Percentiles rank a stretch among this genome's conserved stretches.
Evolutionary conservation across 2,113 vertebrate species (phyloP).

Genomic region (Pterocles gutturalis): DNA sequence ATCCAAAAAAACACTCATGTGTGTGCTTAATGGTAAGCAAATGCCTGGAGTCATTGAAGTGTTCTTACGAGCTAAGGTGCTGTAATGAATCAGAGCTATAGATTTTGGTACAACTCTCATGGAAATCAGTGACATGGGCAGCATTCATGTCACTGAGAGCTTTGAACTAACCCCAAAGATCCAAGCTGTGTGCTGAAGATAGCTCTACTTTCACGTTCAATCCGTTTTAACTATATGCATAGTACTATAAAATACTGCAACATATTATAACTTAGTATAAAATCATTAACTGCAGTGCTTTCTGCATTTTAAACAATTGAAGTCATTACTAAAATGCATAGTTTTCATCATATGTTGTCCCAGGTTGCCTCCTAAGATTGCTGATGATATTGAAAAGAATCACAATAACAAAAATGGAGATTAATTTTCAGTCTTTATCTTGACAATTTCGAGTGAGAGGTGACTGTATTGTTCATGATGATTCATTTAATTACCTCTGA

Average conservation of each 20-base stretch:
- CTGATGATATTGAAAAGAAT: not conserved
- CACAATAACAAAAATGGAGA: accelerated
- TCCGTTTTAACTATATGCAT: not conserved
- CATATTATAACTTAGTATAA: not conserved
- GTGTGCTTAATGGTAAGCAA: not conserved
- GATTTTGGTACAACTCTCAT: not conserved
- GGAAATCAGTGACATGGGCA: not conserved
- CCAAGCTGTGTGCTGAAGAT: not conserved
- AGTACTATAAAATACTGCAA: not conserved
- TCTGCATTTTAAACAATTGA: not conserved
- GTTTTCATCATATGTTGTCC: not conserved
- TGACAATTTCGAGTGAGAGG: not conserved
- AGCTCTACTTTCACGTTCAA: not conserved
- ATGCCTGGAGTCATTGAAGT: not conserved
- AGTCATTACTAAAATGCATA: not conserved
- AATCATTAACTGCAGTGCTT: not conserved
- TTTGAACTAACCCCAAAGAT: not conserved
- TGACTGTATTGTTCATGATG: not conserved
- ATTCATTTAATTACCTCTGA: not conserved
- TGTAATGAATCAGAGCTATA: not conserved
- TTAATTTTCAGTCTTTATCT: not conserved
- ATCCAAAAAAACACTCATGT: not conserved
- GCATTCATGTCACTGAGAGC: accelerated
- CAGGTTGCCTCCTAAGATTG: not conserved
- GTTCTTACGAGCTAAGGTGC: not conserved